Evolutionary conservation across 2,113 vertebrate species (phyloP).

Genomic region (Amphilophus citrinellus): DNA sequence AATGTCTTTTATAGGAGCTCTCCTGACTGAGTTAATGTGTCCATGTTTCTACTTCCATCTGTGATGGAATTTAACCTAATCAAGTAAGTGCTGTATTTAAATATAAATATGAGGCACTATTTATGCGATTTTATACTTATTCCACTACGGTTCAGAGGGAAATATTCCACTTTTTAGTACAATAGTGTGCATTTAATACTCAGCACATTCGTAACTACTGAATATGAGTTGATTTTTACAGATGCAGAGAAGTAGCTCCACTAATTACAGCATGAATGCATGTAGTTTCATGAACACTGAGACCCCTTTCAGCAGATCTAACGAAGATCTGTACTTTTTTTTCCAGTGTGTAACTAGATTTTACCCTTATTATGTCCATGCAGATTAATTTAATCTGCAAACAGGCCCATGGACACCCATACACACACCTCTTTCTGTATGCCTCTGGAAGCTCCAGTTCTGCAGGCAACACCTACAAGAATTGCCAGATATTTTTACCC

Average conservation of each 20-base stretch:
- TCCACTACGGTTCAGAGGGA: not conserved
- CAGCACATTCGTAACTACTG: not conserved
- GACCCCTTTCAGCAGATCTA: not conserved
- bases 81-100: not conserved
- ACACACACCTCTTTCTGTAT: not conserved
- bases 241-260: not conserved
- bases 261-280: not conserved
- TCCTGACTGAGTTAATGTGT: not conserved
- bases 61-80: not conserved
- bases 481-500: slow-evolving; percentile 11
- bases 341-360: not conserved
- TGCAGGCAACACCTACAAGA: not conserved
- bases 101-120: not conserved
- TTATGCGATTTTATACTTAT: not conserved
- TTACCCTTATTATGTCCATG: not conserved
- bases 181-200: not conserved
- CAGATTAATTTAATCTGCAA: not conserved
- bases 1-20: not conserved
- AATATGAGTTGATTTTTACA: not conserved
- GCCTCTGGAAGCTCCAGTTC: slow-evolving; percentile 20
- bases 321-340: not conserved
- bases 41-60: not conserved
- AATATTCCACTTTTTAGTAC: not conserved
- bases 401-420: not conserved
- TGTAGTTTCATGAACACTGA: not conserved